Evolutionary conservation across 2,797 vertebrate genomes (phyloP).

Genomic region (Spheniscus humboldti): DNA sequence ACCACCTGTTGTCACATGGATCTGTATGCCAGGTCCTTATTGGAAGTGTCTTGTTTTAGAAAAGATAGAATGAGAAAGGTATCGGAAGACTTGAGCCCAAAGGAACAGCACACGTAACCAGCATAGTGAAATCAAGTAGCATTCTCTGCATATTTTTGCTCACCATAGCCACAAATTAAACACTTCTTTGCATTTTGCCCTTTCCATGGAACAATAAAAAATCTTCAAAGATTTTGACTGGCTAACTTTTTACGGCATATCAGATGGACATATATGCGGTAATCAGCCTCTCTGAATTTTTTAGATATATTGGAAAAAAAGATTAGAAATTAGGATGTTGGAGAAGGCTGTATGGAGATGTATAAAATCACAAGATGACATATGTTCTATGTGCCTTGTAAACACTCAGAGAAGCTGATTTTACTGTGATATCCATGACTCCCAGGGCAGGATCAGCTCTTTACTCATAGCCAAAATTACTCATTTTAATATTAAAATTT

Average conservation of each 20-base stretch:
- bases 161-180: neutral
- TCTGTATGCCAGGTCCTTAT: slow-evolving; percentile 5
- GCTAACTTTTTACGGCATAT: neutral
- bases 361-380: neutral
- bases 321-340: neutral
- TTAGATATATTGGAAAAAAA: neutral
- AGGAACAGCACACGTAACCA: slow-evolving; percentile 6
- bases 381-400: neutral
- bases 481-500: neutral
- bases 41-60: slow-evolving; percentile 44
- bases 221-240: neutral
- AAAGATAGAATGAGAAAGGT: slow-evolving; percentile 1
- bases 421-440: neutral
- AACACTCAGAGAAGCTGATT: neutral
- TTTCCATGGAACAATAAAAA: neutral
- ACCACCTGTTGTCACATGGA: slow-evolving; percentile 41
- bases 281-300: neutral
- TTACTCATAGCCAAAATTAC: neutral
- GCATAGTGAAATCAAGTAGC: neutral
- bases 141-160: neutral
- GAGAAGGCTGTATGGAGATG: neutral
- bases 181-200: neutral
- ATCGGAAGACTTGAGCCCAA: slow-evolving; percentile 21
- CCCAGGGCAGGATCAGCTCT: neutral
- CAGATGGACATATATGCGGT: neutral